phyloP scores from a whole-genome alignment of 2,888 invertebrate genomes.

The Caenorhabditis becei region DNA sequence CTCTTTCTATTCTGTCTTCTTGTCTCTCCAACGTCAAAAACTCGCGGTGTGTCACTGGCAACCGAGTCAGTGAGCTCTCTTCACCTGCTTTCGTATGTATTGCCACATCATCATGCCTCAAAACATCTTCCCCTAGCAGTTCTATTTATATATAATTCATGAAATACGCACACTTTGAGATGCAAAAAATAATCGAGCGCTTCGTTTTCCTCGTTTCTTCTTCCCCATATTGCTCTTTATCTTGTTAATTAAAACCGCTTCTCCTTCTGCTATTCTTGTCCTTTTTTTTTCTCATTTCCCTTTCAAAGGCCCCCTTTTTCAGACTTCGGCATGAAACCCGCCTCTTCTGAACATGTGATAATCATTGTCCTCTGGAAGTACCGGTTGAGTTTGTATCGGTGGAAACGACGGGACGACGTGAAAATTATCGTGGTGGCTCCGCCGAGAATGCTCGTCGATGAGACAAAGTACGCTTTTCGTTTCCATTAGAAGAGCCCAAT shows the following conservation, averaged over 20 bases:
- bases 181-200: conserved; percentile 42
- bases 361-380: conserved; percentile 77
- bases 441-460: conserved; percentile 72
- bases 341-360: conserved; percentile 39
- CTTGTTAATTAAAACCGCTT: conserved; percentile 41
- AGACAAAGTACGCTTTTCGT: conserved; percentile 73
- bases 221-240: conserved; percentile 38
- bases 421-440: conserved; percentile 73
- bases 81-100: conserved; percentile 36
- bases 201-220: conserved; percentile 14
- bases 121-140: conserved; percentile 4
- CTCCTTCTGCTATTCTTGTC: not conserved
- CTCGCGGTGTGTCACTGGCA: too few relatives aligned
- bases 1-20: conserved; percentile 11
- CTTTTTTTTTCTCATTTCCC: not conserved
- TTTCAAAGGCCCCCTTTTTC: not conserved
- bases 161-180: conserved; percentile 29
- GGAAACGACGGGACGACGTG: conserved; percentile 51
- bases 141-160: conserved; percentile 42
- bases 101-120: conserved; percentile 5
- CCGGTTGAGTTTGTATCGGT: conserved; percentile 68
- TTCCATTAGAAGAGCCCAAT: not conserved
- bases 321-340: not conserved
- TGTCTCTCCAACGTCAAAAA: too few relatives aligned
- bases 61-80: conserved; percentile 33